Conservation (phyloP, 2,888 invertebrate genomes). For the Phortica okadai region DNA sequence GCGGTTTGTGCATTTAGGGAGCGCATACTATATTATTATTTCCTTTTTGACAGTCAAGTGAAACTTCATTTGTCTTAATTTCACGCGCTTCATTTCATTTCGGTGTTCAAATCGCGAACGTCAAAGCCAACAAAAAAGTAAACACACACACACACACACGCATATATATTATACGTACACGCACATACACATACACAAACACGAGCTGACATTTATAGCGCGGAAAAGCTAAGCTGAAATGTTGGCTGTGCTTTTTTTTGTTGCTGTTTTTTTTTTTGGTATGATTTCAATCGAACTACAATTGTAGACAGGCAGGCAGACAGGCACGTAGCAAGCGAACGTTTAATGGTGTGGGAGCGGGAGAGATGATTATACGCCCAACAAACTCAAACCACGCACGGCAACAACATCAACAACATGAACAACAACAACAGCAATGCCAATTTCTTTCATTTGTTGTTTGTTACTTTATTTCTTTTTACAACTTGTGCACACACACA, state of each 20-base stretch:
- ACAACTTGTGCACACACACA: not conserved
- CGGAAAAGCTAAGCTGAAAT: slow-evolving; percentile 10
- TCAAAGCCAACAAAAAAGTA: slow-evolving; percentile 10
- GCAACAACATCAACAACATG: not conserved
- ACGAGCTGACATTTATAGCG: not conserved
- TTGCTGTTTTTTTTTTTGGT: not conserved
- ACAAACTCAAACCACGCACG: not conserved
- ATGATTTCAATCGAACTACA: slow-evolving; percentile 21
- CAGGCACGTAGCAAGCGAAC: slow-evolving; percentile 5
- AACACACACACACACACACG: not conserved
- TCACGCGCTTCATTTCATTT: slow-evolving; percentile 32
- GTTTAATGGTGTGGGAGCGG: not conserved
- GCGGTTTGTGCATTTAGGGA: not conserved
- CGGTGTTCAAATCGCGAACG: slow-evolving; percentile 6
- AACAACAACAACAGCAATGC: not conserved
- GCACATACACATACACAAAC: not conserved
- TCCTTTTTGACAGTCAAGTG: slow-evolving; percentile 26
- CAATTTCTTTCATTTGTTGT: not conserved
- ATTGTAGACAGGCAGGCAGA: not conserved
- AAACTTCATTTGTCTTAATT: slow-evolving; percentile 33
- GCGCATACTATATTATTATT: slow-evolving; percentile 20
- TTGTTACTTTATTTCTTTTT: too few species aligned
- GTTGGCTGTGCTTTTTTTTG: slow-evolving; percentile 15
- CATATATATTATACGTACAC: slow-evolving; percentile 4
- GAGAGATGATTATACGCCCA: not conserved